Percentiles rank a stretch among this genome's conserved stretches.
phyloP scores from a whole-genome alignment of 2,888 invertebrate genomes.

The Acleris sparsana region DNA sequence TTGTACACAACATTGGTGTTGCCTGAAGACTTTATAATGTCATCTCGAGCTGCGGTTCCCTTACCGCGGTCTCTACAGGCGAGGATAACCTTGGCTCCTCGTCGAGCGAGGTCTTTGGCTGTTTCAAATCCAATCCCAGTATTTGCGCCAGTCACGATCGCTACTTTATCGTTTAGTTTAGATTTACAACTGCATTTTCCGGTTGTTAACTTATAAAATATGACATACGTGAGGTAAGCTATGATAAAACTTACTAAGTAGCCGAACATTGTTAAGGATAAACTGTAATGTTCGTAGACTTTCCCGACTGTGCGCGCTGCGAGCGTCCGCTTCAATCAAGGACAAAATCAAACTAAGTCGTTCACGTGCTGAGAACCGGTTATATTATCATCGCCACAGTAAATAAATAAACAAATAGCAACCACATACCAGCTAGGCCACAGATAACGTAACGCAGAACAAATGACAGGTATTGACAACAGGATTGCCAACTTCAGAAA shows the following conservation, averaged over 20 bases:
- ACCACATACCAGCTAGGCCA: too few relatives aligned
- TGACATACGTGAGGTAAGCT: slow-evolving; percentile 11
- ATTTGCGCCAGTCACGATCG: slow-evolving; percentile 64
- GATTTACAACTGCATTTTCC: slow-evolving; percentile 45
- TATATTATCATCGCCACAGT: too few relatives aligned
- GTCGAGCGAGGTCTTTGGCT: slow-evolving; percentile 63
- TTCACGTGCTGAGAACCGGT: too few relatives aligned
- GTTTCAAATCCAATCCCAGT: slow-evolving; percentile 62
- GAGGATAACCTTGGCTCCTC: slow-evolving; percentile 80
- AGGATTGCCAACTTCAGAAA: too few relatives aligned
- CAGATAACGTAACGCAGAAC: too few relatives aligned
- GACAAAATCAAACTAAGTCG: too few relatives aligned
- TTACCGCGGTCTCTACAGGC: slow-evolving; percentile 73
- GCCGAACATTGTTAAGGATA: slow-evolving; percentile 2
- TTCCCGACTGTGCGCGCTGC: too few relatives aligned
- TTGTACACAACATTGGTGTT: slow-evolving; percentile 86
- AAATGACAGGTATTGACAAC: too few relatives aligned
- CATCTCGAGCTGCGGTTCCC: slow-evolving; percentile 71
- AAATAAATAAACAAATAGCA: too few relatives aligned
- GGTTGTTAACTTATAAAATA: slow-evolving; percentile 42
- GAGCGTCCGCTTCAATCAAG: too few relatives aligned
- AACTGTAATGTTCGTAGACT: too few relatives aligned
- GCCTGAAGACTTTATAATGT: slow-evolving; percentile 85
- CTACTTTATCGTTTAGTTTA: slow-evolving; percentile 52
- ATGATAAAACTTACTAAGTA: slow-evolving; percentile 16